Evolutionary conservation across 2,113 vertebrate genomes (phyloP).

Genomic region (Erinaceus europaeus): DNA sequence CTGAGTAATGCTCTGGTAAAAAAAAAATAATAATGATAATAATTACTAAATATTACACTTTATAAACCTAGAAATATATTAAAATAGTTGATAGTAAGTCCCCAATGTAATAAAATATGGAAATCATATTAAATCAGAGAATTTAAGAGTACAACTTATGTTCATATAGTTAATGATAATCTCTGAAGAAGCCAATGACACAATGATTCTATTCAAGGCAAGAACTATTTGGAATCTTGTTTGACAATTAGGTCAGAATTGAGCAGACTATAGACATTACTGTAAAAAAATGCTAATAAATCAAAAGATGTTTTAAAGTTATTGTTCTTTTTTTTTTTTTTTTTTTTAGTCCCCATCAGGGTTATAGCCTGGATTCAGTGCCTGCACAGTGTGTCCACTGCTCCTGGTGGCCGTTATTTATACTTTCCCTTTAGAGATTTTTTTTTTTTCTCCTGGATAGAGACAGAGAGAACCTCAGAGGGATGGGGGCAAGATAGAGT

Average conservation of each 20-base stretch:
- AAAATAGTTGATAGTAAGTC: not conserved
- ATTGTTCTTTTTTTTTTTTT: too few relatives aligned
- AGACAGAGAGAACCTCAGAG: too few relatives aligned
- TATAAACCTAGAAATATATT: not conserved
- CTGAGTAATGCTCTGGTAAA: too few relatives aligned
- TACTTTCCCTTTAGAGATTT: too few relatives aligned
- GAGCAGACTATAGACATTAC: not conserved
- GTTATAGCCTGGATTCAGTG: too few relatives aligned
- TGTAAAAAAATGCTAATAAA: not conserved
- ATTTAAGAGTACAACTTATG: not conserved
- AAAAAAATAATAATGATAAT: too few relatives aligned
- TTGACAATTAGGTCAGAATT: not conserved
- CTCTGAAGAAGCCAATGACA: not conserved
- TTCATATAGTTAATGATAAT: not conserved
- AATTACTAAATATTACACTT: not conserved
- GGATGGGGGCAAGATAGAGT: too few relatives aligned
- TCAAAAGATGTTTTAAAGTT: not conserved
- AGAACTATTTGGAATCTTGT: not conserved
- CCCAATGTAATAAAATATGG: not conserved
- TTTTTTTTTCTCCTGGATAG: too few relatives aligned
- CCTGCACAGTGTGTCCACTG: too few relatives aligned
- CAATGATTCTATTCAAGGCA: too few relatives aligned
- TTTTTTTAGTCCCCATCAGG: too few relatives aligned
- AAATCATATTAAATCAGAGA: not conserved
- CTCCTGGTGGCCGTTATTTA: too few relatives aligned